A percentile compares a stretch with the other conserved stretches of the same genome.
These are phyloP conservation scores for Steinernema scapterisci DNA, from an alignment of 2,888 invertebrate genomes.

Conservation along the genomic window DNA sequence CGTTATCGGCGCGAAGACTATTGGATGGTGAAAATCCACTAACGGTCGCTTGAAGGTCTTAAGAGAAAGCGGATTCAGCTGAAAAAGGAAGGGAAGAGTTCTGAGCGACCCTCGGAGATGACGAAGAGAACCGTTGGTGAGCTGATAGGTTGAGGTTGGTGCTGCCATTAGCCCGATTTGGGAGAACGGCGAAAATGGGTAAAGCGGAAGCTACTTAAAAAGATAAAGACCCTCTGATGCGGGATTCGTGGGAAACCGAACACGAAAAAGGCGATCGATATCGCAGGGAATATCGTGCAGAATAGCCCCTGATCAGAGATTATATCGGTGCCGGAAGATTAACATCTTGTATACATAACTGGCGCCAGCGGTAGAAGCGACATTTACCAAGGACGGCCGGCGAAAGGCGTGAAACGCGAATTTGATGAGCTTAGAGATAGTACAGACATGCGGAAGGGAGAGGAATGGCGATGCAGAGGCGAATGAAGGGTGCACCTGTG, in stretches of 20 bases:
- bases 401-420: slow-evolving; percentile 19
- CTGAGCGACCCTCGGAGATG: background rate
- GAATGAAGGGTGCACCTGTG: background rate
- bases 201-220: too few relatives aligned
- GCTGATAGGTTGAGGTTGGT: too few relatives aligned
- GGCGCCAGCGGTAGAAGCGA: background rate
- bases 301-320: slow-evolving; percentile 19
- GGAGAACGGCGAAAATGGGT: too few relatives aligned
- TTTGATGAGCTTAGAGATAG: background rate
- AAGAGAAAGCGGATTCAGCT: too few relatives aligned
- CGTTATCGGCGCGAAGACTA: slow-evolving; percentile 25
- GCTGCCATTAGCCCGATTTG: too few relatives aligned
- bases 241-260: too few relatives aligned
- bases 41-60: background rate
- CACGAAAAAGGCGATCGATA: slow-evolving; percentile 21
- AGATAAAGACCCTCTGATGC: too few relatives aligned
- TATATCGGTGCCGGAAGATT: slow-evolving; percentile 30
- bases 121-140: too few relatives aligned
- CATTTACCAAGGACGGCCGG: slow-evolving; percentile 6
- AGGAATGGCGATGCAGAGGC: too few relatives aligned
- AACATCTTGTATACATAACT: slow-evolving; percentile 25
- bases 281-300: slow-evolving; percentile 7
- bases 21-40: background rate
- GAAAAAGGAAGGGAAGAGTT: slow-evolving; percentile 8
- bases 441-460: background rate